Evolutionary conservation across 2,888 invertebrate genomes (phyloP), one percentile per base, ranked within the genome.

Genomic region (Nomada ruficornis): DNA sequence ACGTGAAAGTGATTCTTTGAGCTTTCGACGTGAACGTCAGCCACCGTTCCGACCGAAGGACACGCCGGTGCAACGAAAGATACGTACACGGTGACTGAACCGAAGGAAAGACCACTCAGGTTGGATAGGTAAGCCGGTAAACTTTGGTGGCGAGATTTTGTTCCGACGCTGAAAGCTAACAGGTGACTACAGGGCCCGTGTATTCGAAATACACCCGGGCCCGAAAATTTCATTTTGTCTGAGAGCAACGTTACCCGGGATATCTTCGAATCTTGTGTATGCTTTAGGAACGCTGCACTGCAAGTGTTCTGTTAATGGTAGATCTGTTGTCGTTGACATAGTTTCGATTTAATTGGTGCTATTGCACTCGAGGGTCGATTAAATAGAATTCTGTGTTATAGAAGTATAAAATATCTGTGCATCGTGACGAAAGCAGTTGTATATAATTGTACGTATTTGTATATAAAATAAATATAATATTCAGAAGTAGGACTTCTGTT

Each of bases 1-100:
- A 71, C 71, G 79, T 54, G 80, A 76, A 82, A 76, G 73, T 81
- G 80, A 81, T 81, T 77, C 80, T 77, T 71, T 69, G 77, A 77
- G 77, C 68, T 50, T 60, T 47, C 71, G 47, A 18, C 67, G 75
- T 18, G 18, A 57, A 47, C 23, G 23, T 9, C 50, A 3, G 5
- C n/a, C 47, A 10, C 26, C 15, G n/a, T 20, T 57, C 29, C n/a
- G 59, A 29, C 20, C 29, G 50, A 52, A 62, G 67, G 67, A 62
- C 50, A 57, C 5, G 54, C 44, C 11, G 18, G 2, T 23, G 7
- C 60, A 13, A 4, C n/a, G 44, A 11, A 2, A 18, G 68, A 54
- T 57, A 57, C 65, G 74, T 62, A 54, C 57, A 67, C 82, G 23
- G 65, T 55, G 76, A 72, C 80, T 77, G 67, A 77, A 64, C 71